phyloP scores from a whole-genome alignment of 2,113 vertebrate species.

The Varanus komodoensis region DNA sequence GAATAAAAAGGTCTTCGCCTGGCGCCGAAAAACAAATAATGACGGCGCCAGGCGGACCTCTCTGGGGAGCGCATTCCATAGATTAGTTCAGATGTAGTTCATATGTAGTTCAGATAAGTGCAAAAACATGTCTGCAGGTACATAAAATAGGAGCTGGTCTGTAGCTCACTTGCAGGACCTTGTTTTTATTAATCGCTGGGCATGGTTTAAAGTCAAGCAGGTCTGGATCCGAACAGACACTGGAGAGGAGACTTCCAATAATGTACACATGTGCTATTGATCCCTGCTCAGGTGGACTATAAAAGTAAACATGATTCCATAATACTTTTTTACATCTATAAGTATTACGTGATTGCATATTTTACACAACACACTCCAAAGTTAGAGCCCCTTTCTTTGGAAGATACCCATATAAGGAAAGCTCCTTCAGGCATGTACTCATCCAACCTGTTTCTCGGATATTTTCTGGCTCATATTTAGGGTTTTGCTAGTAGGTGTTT shows the following conservation, averaged over 20 bases:
- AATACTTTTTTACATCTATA: too few species aligned
- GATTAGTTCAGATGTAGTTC: too few species aligned
- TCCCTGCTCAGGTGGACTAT: not conserved
- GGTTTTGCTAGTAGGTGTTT: not conserved
- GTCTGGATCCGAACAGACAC: not conserved
- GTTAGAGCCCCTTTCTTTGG: not conserved
- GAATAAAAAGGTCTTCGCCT: too few species aligned
- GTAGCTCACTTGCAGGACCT: too few species aligned
- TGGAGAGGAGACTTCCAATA: not conserved
- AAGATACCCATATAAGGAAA: not conserved
- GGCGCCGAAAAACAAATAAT: too few species aligned
- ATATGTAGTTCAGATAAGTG: not conserved
- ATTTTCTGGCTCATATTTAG: not conserved
- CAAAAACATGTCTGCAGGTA: not conserved
- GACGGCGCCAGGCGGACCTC: too few species aligned
- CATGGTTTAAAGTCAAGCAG: not conserved
- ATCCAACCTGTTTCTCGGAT: not conserved
- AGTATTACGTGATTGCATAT: too few species aligned
- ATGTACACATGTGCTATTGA: not conserved
- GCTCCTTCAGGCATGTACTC: too few species aligned
- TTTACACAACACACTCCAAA: not conserved
- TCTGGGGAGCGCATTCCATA: too few species aligned
- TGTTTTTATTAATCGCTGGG: not conserved
- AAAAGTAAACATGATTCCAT: not conserved
- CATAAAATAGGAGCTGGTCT: not conserved